Conservation (phyloP, 2,113 vertebrate species). For the Micromys minutus region DNA sequence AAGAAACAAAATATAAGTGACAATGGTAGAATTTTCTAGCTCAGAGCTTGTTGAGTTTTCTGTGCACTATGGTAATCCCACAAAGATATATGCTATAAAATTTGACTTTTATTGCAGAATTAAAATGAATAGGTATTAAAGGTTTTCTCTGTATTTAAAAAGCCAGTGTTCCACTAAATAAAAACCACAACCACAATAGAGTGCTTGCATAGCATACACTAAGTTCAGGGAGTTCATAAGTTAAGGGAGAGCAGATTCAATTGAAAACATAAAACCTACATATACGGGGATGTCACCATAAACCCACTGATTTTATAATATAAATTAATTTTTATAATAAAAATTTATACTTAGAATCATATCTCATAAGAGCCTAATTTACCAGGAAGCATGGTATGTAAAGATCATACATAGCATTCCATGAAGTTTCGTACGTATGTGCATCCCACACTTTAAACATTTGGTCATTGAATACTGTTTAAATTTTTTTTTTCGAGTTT, state of each 20-base stretch:
- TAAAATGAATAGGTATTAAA: no score
- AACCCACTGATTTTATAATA: not conserved
- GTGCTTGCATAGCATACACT: no score
- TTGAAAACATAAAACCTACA: no score
- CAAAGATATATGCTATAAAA: no score
- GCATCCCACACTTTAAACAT: not conserved
- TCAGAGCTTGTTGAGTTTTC: not conserved
- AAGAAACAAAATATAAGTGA: not conserved
- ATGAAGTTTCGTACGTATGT: not conserved
- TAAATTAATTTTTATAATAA: not conserved
- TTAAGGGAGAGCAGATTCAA: no score
- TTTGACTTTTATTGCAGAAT: no score
- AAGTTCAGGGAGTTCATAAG: rapidly evolving
- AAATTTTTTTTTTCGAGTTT: no score
- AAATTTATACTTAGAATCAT: not conserved
- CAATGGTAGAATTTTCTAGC: not conserved
- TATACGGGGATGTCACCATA: not conserved
- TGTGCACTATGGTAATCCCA: no score
- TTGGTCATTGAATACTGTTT: not conserved
- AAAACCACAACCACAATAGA: no score
- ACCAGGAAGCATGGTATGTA: not conserved
- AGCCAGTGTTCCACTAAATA: no score
- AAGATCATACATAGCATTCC: not conserved
- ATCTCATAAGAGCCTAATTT: not conserved
- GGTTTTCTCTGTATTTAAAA: no score